phyloP scores from a whole-genome alignment of 2,888 invertebrate species.

The Neuroscelio doddi region DNA sequence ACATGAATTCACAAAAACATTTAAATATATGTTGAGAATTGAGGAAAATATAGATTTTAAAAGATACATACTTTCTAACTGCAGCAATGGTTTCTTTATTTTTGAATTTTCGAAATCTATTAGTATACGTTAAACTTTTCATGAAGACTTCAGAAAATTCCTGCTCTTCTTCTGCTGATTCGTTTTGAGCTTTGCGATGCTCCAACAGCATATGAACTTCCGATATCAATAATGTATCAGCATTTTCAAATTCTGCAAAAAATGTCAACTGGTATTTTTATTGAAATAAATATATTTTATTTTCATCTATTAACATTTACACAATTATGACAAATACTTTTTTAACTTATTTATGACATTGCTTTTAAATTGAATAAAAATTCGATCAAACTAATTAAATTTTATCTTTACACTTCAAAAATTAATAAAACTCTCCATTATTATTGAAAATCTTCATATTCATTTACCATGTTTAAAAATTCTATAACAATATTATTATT shows the following conservation, averaged over 20 bases:
- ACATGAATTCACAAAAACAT: background rate
- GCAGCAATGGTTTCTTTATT: slow-evolving; percentile 98
- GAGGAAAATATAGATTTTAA: slow-evolving; percentile 1
- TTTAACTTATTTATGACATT: too few relatives aligned
- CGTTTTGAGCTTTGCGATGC: slow-evolving; percentile 97
- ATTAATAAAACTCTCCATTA: too few relatives aligned
- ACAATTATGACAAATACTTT: too few relatives aligned
- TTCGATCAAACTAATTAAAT: too few relatives aligned
- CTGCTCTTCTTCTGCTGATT: slow-evolving; percentile 98
- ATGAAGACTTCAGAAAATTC: slow-evolving; percentile 99
- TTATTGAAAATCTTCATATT: too few relatives aligned
- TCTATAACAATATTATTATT: too few relatives aligned
- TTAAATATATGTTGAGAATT: slow-evolving; percentile 8
- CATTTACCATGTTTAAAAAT: too few relatives aligned
- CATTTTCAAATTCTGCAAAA: slow-evolving; percentile 94
- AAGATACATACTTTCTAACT: slow-evolving; percentile 85
- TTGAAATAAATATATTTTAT: too few relatives aligned
- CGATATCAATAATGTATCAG: slow-evolving; percentile 96
- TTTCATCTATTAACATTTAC: too few relatives aligned
- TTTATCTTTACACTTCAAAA: too few relatives aligned
- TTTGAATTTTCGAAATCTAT: slow-evolving; percentile 97
- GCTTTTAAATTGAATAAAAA: too few relatives aligned
- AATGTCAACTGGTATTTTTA: too few relatives aligned
- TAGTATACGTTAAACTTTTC: slow-evolving; percentile 97
- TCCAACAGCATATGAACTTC: slow-evolving; percentile 97